Evolutionary conservation across 2,888 invertebrate genomes (phyloP).

Genomic region (Dryadula phaetusa): DNA sequence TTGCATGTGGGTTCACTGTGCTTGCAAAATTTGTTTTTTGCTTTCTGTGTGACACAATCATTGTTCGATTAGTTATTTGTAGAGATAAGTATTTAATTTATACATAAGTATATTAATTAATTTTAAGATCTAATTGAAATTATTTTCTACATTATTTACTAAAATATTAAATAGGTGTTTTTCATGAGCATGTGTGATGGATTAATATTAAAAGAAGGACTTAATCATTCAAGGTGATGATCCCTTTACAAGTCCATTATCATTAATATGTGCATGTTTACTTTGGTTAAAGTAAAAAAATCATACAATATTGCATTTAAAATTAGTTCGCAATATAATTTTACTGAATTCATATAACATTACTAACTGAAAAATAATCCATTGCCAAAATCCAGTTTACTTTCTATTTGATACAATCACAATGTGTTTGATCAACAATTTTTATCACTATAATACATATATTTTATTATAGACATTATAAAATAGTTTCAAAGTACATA

Average conservation of each 20-base stretch:
- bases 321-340: not conserved
- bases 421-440: not conserved
- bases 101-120: not conserved
- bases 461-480: not conserved
- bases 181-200: not conserved
- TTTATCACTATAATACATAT: not conserved
- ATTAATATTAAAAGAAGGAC: not conserved
- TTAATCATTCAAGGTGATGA: not conserved
- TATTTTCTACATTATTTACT: not conserved
- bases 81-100: conserved; percentile 18
- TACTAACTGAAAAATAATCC: conserved; percentile 4
- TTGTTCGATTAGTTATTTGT: conserved; percentile 20
- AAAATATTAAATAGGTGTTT: not conserved
- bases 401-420: not conserved
- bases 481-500: not conserved
- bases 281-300: not conserved
- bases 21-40: conserved; percentile 53
- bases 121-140: not conserved
- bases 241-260: not conserved
- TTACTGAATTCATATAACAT: conserved; percentile 3
- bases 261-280: conserved; percentile 11
- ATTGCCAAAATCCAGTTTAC: not conserved
- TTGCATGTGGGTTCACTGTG: conserved; percentile 75
- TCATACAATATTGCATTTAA: not conserved
- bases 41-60: conserved; percentile 52